Conservation (phyloP, 2,797 vertebrate species). For the Hylomyscus alleni region DNA sequence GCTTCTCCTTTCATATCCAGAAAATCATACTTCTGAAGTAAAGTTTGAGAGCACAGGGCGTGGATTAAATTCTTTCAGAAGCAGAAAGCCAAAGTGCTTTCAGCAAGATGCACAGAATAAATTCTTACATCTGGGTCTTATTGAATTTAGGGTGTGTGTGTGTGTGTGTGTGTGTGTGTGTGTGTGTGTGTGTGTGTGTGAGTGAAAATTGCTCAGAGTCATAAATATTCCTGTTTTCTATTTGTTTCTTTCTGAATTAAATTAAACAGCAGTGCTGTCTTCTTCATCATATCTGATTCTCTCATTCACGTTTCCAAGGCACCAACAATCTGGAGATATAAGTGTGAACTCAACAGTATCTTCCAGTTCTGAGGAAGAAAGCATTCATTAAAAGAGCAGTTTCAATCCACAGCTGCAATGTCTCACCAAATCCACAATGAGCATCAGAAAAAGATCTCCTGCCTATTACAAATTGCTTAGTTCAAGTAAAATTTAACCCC, state of each 20-base stretch:
- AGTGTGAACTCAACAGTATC: background rate
- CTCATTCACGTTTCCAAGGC: background rate
- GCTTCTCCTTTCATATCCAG: constrained; percentile 1
- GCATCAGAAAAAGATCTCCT: constrained; percentile 35
- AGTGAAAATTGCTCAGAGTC: constrained; percentile 8
- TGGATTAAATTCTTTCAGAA: constrained; percentile 36
- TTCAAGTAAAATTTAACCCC: constrained; percentile 26
- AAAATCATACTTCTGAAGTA: constrained; percentile 53
- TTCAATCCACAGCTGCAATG: background rate
- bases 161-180: background rate
- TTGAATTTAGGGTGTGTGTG: background rate
- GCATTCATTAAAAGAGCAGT: constrained; percentile 38
- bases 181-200: background rate
- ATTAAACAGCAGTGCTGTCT: background rate
- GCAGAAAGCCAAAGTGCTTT: background rate
- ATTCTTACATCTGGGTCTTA: background rate
- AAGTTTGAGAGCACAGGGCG: background rate
- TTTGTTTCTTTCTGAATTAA: constrained; percentile 34
- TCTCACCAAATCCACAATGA: constrained; percentile 53
- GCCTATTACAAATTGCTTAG: constrained; percentile 30
- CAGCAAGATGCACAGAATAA: constrained; percentile 3
- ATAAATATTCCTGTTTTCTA: background rate
- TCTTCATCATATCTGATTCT: constrained; percentile 18
- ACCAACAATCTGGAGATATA: background rate
- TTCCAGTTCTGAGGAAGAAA: constrained; percentile 54